Evolutionary conservation across 2,797 vertebrate species (phyloP).

Genomic region (Crenuchus spilurus): DNA sequence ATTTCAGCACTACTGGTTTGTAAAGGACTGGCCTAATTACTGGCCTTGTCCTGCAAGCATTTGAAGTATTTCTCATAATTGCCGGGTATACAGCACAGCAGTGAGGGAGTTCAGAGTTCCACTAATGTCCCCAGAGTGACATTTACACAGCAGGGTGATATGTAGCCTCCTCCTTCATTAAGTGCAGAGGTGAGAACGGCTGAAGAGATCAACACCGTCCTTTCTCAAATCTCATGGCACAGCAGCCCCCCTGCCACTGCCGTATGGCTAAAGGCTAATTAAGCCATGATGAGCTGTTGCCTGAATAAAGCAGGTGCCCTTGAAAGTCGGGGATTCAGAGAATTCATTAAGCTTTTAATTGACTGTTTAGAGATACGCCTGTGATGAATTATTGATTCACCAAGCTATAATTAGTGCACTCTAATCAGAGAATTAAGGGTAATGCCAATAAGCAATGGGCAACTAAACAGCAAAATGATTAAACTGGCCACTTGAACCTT

Average conservation of each 20-base stretch:
- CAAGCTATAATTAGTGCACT: conserved; percentile 52
- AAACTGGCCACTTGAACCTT: background rate
- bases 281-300: conserved; percentile 38
- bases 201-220: conserved; percentile 32
- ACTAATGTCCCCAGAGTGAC: conserved; percentile 41
- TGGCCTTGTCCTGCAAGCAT: background rate
- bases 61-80: conserved; percentile 4
- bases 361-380: conserved; percentile 28
- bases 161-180: conserved; percentile 50
- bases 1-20: background rate
- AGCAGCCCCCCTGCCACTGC: conserved; percentile 55
- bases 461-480: background rate
- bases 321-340: conserved; percentile 43
- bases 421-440: conserved; percentile 20
- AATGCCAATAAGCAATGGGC: background rate
- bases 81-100: background rate
- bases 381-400: conserved; percentile 69
- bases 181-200: conserved; percentile 34
- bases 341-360: conserved; percentile 59
- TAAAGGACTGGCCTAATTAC: conserved; percentile 10
- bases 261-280: conserved; percentile 59
- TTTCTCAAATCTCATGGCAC: conserved; percentile 29
- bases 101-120: conserved; percentile 34
- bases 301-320: conserved; percentile 35
- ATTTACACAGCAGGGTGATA: conserved; percentile 57